Percentiles rank a stretch among this genome's conserved stretches.
Evolutionary conservation across 2,113 vertebrate genomes (phyloP).

Genomic region (Sander lucioperca): DNA sequence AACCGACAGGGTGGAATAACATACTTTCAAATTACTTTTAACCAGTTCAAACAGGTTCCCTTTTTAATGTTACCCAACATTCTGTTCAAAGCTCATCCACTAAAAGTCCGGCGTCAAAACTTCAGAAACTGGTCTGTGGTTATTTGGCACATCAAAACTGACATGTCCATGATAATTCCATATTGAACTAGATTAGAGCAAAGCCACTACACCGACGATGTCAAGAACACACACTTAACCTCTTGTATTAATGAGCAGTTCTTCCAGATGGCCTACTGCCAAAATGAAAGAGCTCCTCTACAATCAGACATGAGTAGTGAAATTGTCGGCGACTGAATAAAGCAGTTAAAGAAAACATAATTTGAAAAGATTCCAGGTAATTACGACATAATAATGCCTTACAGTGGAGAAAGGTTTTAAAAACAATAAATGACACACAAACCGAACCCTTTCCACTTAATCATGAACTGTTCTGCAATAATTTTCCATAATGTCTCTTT

Average conservation of each 20-base stretch:
- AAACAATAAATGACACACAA: slow-evolving; percentile 21
- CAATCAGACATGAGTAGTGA: slow-evolving; percentile 39
- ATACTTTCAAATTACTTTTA: slow-evolving; percentile 45
- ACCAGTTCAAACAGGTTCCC: slow-evolving; percentile 25
- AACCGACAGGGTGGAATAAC: slow-evolving; percentile 26
- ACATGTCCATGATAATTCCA: slow-evolving; percentile 38
- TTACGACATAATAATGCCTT: slow-evolving; percentile 34
- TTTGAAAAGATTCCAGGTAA: slow-evolving; percentile 40
- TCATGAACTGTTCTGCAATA: not conserved
- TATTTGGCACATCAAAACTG: slow-evolving; percentile 15
- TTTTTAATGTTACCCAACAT: slow-evolving; percentile 32
- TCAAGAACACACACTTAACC: slow-evolving; percentile 30
- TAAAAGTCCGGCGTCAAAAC: not conserved
- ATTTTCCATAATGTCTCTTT: slow-evolving; percentile 6
- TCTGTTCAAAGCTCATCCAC: slow-evolving; percentile 12
- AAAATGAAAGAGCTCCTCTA: slow-evolving; percentile 42
- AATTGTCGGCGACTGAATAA: slow-evolving; percentile 25
- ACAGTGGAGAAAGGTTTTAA: slow-evolving; percentile 9
- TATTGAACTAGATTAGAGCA: slow-evolving; percentile 26
- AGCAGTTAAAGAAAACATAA: slow-evolving; percentile 9
- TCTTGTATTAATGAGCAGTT: slow-evolving; percentile 45
- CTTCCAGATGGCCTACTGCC: slow-evolving; percentile 27
- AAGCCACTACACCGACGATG: not conserved
- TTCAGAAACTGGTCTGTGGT: not conserved
- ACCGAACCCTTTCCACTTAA: slow-evolving; percentile 14